These are phyloP conservation scores for Perca flavescens DNA, from an alignment of 2,113 vertebrate species.

Conservation along the genomic window DNA sequence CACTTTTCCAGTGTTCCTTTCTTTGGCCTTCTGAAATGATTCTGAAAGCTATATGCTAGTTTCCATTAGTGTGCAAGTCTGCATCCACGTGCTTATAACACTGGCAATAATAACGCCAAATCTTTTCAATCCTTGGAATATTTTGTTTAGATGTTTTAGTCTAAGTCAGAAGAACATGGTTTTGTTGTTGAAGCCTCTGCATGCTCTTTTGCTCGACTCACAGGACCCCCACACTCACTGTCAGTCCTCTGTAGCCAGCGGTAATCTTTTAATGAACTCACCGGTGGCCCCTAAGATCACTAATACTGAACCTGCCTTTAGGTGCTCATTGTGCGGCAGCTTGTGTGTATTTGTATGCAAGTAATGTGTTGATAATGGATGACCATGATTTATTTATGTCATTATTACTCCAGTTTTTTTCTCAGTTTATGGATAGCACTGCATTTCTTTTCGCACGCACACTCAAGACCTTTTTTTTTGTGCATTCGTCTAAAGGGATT, in stretches of 20 bases:
- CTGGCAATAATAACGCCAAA: background rate
- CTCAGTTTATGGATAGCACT: background rate
- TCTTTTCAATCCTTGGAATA: background rate
- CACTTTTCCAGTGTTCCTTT: background rate
- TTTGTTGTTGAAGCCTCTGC: background rate
- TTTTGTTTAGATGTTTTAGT: background rate
- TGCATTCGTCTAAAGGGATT: background rate
- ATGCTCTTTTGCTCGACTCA: slow-evolving; percentile 4
- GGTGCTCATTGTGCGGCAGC: slow-evolving; percentile 28
- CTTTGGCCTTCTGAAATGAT: slow-evolving; percentile 6
- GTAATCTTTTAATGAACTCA: slow-evolving; percentile 66
- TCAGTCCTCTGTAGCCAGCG: slow-evolving; percentile 31
- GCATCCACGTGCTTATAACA: background rate
- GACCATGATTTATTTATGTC: slow-evolving; percentile 29
- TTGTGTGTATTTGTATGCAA: slow-evolving; percentile 47
- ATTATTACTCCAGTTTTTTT: slow-evolving; percentile 6
- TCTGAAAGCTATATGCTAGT: background rate
- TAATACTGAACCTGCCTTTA: slow-evolving; percentile 46
- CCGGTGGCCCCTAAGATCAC: slow-evolving; percentile 27
- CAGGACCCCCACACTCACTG: background rate
- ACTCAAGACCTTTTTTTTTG: background rate
- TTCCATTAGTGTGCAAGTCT: background rate
- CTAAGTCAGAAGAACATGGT: slow-evolving; percentile 1
- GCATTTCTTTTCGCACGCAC: background rate
- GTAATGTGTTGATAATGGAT: slow-evolving; percentile 37